Base-by-base conservation (phyloP, 2,113 vertebrate species). In the Phycodurus eques region DNA sequence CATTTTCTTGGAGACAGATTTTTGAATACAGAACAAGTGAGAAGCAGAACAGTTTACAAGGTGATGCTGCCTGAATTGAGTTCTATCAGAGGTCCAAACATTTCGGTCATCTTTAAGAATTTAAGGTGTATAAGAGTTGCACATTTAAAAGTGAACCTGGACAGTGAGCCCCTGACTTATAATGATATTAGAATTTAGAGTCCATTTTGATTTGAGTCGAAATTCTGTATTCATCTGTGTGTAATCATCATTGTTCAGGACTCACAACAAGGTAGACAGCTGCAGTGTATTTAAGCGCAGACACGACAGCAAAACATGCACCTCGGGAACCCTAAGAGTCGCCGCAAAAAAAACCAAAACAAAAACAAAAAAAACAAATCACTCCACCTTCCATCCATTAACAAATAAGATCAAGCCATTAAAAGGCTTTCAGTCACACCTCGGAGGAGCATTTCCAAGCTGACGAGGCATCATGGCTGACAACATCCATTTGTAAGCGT, bases 301-400 rank as follows among this genome's bases (percentile, higher is more conserved):
- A 74, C 17, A 59, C 70, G 70, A 53, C 66, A 72, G 62, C 15
- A 57, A 35, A 66, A 70, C 56, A 73, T 14, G 35, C 33, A 67
- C 72, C 72, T 73, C 66, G 56, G 63, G 46, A 71, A 75, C 73
- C 71, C 67, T 42, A 12, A 27, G 33, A 68, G 69, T 77, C 65
- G 7, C 17, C 33, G 8, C 17, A 13, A 67, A 68, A 78, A 75
- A 71, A 76, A 39, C 42, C 14, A 4, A 19, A 67, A 68, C 76
- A 75, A 71, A 76, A 39, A 33, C 14, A 4, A 19, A 80, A 56
- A 77, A 75, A 83, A 83, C 80, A 80, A 51, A 82, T 68, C 73
- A 53, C 65, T 66, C 68, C 82, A 71, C 27, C 77, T 85, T 83
- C 80, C 54, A 74, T 82, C 81, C 78, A 86, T 87, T 87, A 80